phyloP scores from a whole-genome alignment of 2,113 vertebrate species.

The Gymnarchus niloticus region DNA sequence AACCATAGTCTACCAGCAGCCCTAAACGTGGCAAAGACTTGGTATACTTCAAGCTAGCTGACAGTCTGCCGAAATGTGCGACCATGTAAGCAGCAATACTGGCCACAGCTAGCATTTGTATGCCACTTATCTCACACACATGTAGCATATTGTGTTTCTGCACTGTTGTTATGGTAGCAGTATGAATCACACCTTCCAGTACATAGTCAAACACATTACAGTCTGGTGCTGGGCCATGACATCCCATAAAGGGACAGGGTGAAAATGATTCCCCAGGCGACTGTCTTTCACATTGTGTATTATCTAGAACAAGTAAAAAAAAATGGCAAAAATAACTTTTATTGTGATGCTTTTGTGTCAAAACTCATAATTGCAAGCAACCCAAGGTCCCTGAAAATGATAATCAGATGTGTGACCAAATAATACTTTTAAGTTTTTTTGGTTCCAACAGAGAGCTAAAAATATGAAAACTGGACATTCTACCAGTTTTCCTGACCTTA shows the following conservation, averaged over 20 bases:
- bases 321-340: not conserved
- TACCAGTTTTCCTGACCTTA: not conserved
- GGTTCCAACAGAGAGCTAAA: too few species aligned
- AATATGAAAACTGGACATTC: not conserved
- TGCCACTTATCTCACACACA: not conserved
- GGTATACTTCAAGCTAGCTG: not conserved
- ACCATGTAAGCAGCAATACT: not conserved
- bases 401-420: slow-evolving; percentile 4
- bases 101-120: not conserved
- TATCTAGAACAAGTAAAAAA: not conserved
- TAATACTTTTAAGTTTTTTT: not conserved
- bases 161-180: not conserved
- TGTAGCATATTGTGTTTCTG: not conserved
- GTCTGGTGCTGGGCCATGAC: not conserved
- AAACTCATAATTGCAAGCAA: not conserved
- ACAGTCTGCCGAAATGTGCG: too few species aligned
- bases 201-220: not conserved
- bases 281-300: not conserved
- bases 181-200: not conserved
- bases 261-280: not conserved
- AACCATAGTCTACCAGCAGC: not conserved
- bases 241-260: not conserved
- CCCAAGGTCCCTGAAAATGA: not conserved
- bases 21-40: not conserved
- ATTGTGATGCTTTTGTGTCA: slow-evolving; percentile 14